These are phyloP conservation scores for Steinernema hermaphroditum DNA, from an alignment of 2,888 invertebrate species.

Conservation along the genomic window DNA sequence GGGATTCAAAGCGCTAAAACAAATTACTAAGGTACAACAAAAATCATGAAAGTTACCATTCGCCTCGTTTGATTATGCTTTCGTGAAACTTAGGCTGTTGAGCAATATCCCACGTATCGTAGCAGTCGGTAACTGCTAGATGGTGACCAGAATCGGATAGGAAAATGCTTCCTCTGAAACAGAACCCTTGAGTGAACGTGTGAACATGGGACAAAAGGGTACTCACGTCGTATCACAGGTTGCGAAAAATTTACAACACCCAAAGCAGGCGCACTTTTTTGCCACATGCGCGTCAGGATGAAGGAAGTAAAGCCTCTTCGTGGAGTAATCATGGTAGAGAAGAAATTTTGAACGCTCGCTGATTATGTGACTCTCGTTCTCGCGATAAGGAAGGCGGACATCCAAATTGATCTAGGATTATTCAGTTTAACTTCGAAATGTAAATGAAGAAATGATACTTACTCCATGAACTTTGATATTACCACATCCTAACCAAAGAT, in stretches of 20 bases:
- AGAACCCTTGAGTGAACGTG: background rate
- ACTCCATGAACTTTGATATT: slow-evolving; percentile 33
- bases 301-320: slow-evolving; percentile 88
- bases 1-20: background rate
- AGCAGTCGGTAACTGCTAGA: background rate
- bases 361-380: slow-evolving; percentile 22
- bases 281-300: slow-evolving; percentile 76
- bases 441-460: background rate
- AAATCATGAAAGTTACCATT: slow-evolving; percentile 10
- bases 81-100: slow-evolving; percentile 9
- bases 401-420: slow-evolving; percentile 37
- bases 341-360: slow-evolving; percentile 66
- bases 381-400: slow-evolving; percentile 41
- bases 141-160: background rate
- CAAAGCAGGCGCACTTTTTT: slow-evolving; percentile 85
- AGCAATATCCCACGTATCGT: background rate
- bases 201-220: background rate
- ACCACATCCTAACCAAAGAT: slow-evolving; percentile 45
- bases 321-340: slow-evolving; percentile 75
- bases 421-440: too few species aligned
- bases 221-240: slow-evolving; percentile 73
- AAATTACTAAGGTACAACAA: background rate
- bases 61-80: background rate
- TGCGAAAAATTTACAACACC: slow-evolving; percentile 92
- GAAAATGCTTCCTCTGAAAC: background rate